phyloP scores from a whole-genome alignment of 2,888 invertebrate species.

The Cloeon dipterum region DNA sequence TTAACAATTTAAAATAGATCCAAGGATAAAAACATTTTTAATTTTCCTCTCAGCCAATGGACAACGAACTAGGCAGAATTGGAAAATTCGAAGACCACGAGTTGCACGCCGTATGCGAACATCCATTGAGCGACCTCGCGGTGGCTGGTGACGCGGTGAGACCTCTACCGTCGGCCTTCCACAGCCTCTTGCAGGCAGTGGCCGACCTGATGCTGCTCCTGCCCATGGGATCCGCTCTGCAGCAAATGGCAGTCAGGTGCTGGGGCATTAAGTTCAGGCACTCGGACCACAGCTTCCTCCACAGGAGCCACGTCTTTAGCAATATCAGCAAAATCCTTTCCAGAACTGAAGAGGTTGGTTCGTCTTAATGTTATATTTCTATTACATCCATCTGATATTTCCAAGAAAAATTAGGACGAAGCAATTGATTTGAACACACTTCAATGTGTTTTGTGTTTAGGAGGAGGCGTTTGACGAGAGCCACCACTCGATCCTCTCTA shows the following conservation, averaged over 20 bases:
- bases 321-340: slow-evolving; percentile 90
- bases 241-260: slow-evolving; percentile 80
- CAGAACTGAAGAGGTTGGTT: slow-evolving; percentile 70
- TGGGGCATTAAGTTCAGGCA: slow-evolving; percentile 79
- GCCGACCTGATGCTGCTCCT: slow-evolving; percentile 76
- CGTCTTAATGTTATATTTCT: too few species aligned
- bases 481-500: slow-evolving; percentile 12
- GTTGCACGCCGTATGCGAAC: slow-evolving; percentile 50
- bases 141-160: slow-evolving; percentile 43
- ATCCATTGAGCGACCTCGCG: slow-evolving; percentile 55
- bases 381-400: too few species aligned
- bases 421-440: too few species aligned
- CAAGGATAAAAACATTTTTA: too few species aligned
- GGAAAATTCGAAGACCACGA: too few species aligned
- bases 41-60: too few species aligned
- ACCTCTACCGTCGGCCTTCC: slow-evolving; percentile 50
- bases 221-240: slow-evolving; percentile 66
- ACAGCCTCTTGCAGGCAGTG: slow-evolving; percentile 70
- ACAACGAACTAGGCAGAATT: too few species aligned
- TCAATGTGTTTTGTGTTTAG: slow-evolving; percentile 80
- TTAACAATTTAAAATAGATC: too few species aligned
- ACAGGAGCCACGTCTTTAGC: slow-evolving; percentile 81
- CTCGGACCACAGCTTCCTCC: slow-evolving; percentile 76
- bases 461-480: slow-evolving; percentile 50
- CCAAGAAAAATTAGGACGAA: too few species aligned